phyloP scores from a whole-genome alignment of 2,888 invertebrate species.

The Eupelmus urozonus region DNA sequence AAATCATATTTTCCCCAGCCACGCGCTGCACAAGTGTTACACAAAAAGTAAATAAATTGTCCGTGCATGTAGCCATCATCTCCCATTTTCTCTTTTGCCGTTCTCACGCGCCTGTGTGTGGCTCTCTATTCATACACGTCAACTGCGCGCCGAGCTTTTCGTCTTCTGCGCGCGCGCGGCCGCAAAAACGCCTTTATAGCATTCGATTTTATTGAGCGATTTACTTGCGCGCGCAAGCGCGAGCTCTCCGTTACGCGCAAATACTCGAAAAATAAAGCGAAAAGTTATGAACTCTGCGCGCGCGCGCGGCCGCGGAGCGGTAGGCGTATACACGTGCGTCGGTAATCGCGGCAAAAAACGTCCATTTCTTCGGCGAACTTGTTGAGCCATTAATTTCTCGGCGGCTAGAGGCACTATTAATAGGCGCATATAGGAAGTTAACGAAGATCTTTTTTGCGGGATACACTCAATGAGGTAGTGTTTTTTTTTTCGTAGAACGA shows the following conservation, averaged over 20 bases:
- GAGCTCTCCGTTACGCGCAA: conserved; percentile 10
- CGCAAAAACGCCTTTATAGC: conserved; percentile 48
- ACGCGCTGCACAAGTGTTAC: too few species aligned
- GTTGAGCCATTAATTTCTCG: conserved; percentile 46
- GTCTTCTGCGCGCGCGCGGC: too few species aligned
- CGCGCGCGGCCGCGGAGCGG: too few species aligned
- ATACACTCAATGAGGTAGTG: not conserved
- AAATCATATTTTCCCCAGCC: too few species aligned
- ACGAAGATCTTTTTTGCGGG: conserved; percentile 27
- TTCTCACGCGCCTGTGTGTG: conserved; percentile 40
- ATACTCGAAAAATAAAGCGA: conserved; percentile 42
- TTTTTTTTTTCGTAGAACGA: conserved; percentile 19
- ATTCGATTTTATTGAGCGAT: conserved; percentile 47
- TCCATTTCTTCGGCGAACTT: conserved; percentile 21
- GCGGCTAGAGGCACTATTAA: conserved; percentile 28
- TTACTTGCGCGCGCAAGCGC: conserved; percentile 7
- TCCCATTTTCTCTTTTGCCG: conserved; percentile 42
- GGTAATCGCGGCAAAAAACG: conserved; percentile 34
- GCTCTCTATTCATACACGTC: not conserved
- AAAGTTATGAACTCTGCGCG: conserved; percentile 22
- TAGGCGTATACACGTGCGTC: not conserved
- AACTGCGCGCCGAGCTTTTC: conserved; percentile 11
- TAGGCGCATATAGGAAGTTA: conserved; percentile 31
- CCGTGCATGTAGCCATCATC: too few species aligned
- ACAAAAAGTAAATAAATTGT: too few species aligned